A percentile compares a stretch with the other conserved stretches of the same genome.
phyloP scores from a whole-genome alignment of 1,140 invertebrate genomes.

The Lucilia cuprina region DNA sequence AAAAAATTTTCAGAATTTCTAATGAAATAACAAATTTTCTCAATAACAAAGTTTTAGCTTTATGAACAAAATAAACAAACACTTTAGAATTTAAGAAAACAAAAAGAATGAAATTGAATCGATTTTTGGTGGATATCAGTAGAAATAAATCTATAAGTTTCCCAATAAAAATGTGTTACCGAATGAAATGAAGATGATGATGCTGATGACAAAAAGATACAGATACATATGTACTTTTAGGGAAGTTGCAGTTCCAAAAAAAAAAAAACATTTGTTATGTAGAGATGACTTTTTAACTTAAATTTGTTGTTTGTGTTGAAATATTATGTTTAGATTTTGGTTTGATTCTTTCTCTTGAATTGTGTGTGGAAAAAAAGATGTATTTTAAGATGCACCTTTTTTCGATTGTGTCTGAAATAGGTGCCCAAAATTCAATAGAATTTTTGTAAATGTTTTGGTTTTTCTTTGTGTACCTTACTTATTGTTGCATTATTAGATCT shows the following conservation, averaged over 20 bases:
- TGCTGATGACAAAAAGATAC: background rate
- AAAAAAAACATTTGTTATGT: no score
- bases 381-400: background rate
- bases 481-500: slow-evolving; percentile 2
- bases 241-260: no score
- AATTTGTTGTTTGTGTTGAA: background rate
- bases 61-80: background rate
- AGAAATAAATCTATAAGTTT: background rate
- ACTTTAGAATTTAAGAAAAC: background rate
- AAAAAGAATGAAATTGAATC: background rate
- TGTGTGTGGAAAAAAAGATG: background rate
- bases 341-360: background rate
- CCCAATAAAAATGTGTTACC: background rate
- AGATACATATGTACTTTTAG: background rate
- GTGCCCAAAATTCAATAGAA: background rate
- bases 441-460: background rate
- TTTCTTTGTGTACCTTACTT: background rate
- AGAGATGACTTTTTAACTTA: background rate
- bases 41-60: no score
- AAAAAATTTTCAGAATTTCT: no score
- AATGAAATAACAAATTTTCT: no score
- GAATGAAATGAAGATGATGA: background rate
- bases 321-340: background rate
- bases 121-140: background rate
- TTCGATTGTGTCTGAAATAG: background rate